These are phyloP conservation scores for Eremophila alpestris DNA, from an alignment of 2,797 vertebrate species.

Conservation along the genomic window DNA sequence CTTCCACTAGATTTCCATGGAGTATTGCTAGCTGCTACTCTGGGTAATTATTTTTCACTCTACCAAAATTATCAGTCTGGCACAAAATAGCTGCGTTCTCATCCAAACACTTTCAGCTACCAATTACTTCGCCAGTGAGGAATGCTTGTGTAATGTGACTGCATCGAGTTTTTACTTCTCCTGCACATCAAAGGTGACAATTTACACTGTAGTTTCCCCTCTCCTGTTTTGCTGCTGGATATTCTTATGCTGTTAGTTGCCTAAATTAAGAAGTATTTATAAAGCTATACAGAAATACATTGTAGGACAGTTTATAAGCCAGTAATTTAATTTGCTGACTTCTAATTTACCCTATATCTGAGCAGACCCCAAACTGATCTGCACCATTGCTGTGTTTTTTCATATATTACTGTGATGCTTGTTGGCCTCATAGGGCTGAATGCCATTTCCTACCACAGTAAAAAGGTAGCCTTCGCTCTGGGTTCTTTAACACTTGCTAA, in stretches of 20 bases:
- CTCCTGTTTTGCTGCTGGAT: neutral
- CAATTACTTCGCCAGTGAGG: neutral
- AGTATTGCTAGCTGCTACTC: neutral
- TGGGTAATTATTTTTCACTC: neutral
- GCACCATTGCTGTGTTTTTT: neutral
- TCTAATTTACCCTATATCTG: neutral
- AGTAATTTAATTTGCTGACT: neutral
- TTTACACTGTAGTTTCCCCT: neutral
- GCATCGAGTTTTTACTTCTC: neutral
- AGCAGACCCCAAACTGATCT: neutral
- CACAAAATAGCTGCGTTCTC: neutral
- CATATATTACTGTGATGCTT: neutral
- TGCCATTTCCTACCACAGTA: neutral
- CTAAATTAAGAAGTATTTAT: neutral
- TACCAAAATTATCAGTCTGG: neutral
- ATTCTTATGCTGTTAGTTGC: neutral
- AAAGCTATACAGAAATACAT: neutral
- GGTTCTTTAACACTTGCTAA: neutral
- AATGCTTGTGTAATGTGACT: neutral
- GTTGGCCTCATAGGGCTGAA: neutral
- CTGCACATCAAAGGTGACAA: neutral
- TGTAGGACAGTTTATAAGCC: neutral
- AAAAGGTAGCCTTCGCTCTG: constrained; percentile 4
- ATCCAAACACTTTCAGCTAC: neutral
- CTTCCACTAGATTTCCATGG: neutral